These are phyloP conservation scores for Mesaphorura yosii DNA, from an alignment of 1,140 invertebrate genomes.

Conservation along the genomic window DNA sequence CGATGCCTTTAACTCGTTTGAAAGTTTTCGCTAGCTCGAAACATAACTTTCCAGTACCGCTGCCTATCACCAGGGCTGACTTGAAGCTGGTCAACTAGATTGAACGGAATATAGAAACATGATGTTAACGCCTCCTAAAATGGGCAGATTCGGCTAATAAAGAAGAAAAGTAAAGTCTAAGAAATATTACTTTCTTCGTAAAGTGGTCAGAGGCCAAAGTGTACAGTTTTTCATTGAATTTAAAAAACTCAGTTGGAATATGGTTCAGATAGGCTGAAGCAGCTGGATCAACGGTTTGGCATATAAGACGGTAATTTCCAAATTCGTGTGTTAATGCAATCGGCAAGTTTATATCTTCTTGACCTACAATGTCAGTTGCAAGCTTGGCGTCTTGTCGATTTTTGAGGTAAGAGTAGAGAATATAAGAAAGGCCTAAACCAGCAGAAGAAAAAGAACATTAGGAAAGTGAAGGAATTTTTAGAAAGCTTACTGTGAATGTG, in stretches of 20 bases:
- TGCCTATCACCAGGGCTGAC: constrained; percentile 23
- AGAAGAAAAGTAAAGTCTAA: neutral
- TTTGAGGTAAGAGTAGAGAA: no score
- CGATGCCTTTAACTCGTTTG: constrained; percentile 20
- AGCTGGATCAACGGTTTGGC: constrained; percentile 4
- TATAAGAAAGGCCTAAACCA: no score
- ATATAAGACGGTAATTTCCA: constrained; percentile 21
- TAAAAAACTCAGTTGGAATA: constrained; percentile 25
- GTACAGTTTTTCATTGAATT: constrained; percentile 22
- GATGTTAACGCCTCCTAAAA: no score
- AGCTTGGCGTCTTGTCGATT: no score
- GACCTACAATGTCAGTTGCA: no score
- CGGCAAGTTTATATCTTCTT: constrained; percentile 24
- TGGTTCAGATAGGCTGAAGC: constrained; percentile 23
- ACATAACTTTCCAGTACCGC: constrained; percentile 13
- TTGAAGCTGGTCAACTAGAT: neutral
- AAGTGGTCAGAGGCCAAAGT: constrained; percentile 9
- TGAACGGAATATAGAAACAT: neutral
- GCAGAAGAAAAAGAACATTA: no score
- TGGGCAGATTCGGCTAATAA: constrained; percentile 3
- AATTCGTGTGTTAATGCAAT: constrained; percentile 24
- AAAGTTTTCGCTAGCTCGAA: constrained; percentile 25
- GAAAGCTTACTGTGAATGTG: no score
- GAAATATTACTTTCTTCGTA: constrained; percentile 11
- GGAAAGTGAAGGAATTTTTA: no score